Conservation (phyloP, 2,113 vertebrate species). For the Anser brachyrhynchus region DNA sequence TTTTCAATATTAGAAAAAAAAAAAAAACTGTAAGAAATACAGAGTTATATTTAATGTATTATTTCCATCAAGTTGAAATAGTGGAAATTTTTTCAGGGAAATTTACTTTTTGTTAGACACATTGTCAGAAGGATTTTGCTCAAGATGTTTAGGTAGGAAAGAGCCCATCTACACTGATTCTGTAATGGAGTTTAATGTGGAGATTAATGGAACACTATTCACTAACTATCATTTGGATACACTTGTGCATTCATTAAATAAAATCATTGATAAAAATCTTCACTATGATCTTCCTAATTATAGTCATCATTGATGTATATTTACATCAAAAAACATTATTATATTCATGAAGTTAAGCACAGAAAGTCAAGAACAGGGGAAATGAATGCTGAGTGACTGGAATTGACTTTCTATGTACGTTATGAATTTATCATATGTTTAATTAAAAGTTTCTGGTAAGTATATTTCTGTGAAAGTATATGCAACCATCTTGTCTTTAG, state of each 20-base stretch:
- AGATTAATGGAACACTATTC: neutral
- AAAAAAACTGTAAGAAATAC: neutral
- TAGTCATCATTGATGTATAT: neutral
- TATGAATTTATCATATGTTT: neutral
- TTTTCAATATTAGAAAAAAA: neutral
- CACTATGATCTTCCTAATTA: neutral
- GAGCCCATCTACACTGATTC: neutral
- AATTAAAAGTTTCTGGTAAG: neutral
- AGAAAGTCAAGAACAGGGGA: neutral
- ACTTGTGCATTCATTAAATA: neutral
- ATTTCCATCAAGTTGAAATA: neutral
- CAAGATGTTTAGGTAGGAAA: neutral
- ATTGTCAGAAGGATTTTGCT: neutral
- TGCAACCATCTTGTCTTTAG: neutral
- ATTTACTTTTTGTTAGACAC: neutral
- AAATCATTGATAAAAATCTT: neutral
- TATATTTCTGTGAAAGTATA: neutral
- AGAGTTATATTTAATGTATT: neutral
- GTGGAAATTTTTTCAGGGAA: rapidly evolving
- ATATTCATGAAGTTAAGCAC: neutral
- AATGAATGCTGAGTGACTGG: neutral
- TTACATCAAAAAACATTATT: neutral
- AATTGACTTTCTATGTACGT: no score
- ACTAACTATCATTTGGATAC: neutral
- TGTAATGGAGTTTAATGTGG: neutral